Conservation (phyloP, 2,797 vertebrate species). For the Enteromius viviparus region DNA sequence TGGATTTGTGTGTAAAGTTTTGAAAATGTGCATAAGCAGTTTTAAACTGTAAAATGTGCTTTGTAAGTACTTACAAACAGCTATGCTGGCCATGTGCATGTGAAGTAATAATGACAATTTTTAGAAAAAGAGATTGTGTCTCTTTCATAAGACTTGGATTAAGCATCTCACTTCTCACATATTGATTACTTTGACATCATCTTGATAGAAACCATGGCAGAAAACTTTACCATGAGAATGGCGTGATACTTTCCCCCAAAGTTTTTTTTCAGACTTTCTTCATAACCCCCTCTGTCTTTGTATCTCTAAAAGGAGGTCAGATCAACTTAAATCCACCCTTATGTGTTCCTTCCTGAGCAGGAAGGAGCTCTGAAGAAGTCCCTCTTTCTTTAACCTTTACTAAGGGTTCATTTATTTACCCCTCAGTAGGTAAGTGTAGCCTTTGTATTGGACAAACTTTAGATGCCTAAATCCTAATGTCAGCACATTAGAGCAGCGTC, state of each 20-base stretch:
- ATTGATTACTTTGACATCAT: not conserved
- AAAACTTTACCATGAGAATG: not conserved
- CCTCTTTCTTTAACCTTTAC: conserved; percentile 28
- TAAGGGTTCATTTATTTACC: conserved; percentile 16
- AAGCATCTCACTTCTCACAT: not conserved
- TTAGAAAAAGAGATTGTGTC: not conserved
- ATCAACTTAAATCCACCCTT: conserved; percentile 14
- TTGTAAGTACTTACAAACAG: not conserved
- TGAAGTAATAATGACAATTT: not conserved
- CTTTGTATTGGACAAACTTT: conserved; percentile 21
- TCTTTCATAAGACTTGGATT: not conserved
- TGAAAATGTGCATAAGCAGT: too few relatives aligned
- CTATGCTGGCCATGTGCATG: not conserved
- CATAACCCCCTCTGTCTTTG: not conserved
- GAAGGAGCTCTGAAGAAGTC: conserved; percentile 25
- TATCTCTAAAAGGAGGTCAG: conserved; percentile 20
- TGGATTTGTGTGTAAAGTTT: too few relatives aligned
- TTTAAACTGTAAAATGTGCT: not conserved
- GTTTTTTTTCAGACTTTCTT: not conserved
- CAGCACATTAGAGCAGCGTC: not conserved
- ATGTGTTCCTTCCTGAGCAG: conserved; percentile 20
- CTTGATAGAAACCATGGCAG: not conserved
- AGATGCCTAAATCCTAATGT: conserved; percentile 6
- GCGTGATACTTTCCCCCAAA: not conserved
- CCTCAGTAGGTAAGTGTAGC: not conserved